Evolutionary conservation across 2,797 vertebrate genomes (phyloP), one percentile per base, ranked within the genome.

Genomic region (Peromyscus melanophrys): DNA sequence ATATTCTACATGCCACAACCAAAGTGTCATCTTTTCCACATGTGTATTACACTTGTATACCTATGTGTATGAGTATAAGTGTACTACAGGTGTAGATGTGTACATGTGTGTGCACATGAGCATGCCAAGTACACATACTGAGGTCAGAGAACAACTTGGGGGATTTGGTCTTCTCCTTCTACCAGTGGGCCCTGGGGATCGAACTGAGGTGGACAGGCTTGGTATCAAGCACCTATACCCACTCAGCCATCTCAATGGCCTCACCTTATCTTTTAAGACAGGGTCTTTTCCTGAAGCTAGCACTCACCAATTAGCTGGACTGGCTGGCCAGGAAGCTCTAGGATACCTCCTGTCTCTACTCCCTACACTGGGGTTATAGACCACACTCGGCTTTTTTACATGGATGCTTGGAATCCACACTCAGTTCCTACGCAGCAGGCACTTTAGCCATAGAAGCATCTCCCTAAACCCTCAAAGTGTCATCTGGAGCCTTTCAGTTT

Each of bases 401-500:
- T 43, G 16, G 59, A 43, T 83, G 14, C 37, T 43, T 25, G 81
- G 59, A 31, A 61, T 19, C 27, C 37, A 63, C 43, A 31, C 81
- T 83, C 57, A 43, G 81, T 43, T 31, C 59, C 37, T 61, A 43
- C 19, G 16, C 57, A 61, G 23, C n/a, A 61, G n/a, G 7, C 7
- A 43, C 81, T 63, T 63, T 43, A 46, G 29, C 57, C 43, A 6
- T 19, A 43, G 37, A 40, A 31, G 40, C 13, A 63, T 46, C 37
- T 63, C 59, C 37, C 81, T 31, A 31, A 84, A 63, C 16, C 59
- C 40, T 63, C 75, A 82, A 71, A 25, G 14, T 81, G 21, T 85
- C 73, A 75, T 78, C 46, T 69, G 80, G 46, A 83, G 57, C 59
- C 69, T 91, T 90, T 85, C 91, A 3, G 1, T 94, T 94, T 95